Percentiles rank a stretch among this genome's conserved stretches.
These are phyloP conservation scores for Felis chaus DNA, from an alignment of 2,113 vertebrate species.

Conservation along the genomic window DNA sequence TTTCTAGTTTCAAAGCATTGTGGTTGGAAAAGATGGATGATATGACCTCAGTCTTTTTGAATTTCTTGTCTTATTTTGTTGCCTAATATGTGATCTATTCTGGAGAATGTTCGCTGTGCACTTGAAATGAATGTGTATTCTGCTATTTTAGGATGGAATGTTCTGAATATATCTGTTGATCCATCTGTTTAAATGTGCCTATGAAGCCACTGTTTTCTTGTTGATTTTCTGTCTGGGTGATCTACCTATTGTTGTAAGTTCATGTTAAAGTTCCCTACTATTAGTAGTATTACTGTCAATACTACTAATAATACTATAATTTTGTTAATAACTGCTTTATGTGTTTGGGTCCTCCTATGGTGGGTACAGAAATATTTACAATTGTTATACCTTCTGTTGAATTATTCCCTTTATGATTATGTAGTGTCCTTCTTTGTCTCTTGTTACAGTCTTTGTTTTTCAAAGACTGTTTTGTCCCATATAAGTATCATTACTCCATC, in stretches of 20 bases:
- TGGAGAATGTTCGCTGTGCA: not conserved
- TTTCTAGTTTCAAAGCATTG: too few species aligned
- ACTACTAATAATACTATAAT: not conserved
- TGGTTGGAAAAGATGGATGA: too few species aligned
- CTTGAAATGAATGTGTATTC: not conserved
- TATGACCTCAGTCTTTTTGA: too few species aligned
- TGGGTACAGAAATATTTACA: not conserved
- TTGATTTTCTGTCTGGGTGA: not conserved
- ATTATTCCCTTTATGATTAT: not conserved
- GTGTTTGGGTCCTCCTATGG: not conserved
- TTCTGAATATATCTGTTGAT: not conserved
- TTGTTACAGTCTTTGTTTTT: not conserved
- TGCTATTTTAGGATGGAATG: not conserved
- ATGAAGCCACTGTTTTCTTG: not conserved
- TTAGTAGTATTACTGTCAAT: not conserved
- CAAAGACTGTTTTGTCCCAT: not conserved
- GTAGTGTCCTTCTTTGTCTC: not conserved
- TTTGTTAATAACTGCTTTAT: not conserved
- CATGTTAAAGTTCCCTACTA: not conserved
- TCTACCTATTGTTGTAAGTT: not conserved
- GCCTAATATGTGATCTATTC: not conserved
- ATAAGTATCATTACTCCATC: not conserved
- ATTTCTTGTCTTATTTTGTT: too few species aligned
- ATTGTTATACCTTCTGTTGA: not conserved
- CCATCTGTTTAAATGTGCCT: not conserved